A percentile compares a stretch with the other conserved stretches of the same genome.
phyloP scores from a whole-genome alignment of 1,140 invertebrate genomes.

The Trachymyrmex septentrionalis region DNA sequence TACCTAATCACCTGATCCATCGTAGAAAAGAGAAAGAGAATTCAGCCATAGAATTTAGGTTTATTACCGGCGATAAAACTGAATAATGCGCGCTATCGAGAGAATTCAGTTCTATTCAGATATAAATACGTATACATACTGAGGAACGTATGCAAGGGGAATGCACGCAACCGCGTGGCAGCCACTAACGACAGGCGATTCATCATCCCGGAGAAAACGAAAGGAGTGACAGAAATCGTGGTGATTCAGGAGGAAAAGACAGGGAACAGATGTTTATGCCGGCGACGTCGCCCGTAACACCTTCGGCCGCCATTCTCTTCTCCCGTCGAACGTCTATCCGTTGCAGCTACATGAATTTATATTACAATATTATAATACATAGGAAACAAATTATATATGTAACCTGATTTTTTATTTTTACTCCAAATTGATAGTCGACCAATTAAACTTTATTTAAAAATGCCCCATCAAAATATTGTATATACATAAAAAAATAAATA shows the following conservation, averaged over 20 bases:
- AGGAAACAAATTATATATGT: slow-evolving; percentile 1
- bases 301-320: slow-evolving; percentile 1
- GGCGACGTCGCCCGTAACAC: neutral
- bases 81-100: slow-evolving; percentile 44
- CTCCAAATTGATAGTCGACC: neutral
- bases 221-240: slow-evolving; percentile 76
- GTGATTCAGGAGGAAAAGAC: slow-evolving; percentile 74
- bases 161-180: slow-evolving; percentile 19
- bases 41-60: slow-evolving; percentile 46
- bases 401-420: neutral
- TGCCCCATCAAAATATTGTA: neutral
- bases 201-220: slow-evolving; percentile 74
- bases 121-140: slow-evolving; percentile 39
- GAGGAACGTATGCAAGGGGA: neutral
- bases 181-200: slow-evolving; percentile 75
- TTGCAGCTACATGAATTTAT: neutral
- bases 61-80: slow-evolving; percentile 67
- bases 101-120: slow-evolving; percentile 45
- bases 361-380: neutral
- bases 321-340: neutral
- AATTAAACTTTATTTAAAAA: neutral
- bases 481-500: neutral
- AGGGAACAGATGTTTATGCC: slow-evolving; percentile 68
- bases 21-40: neutral
- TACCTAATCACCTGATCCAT: slow-evolving; percentile 32